phyloP scores from a whole-genome alignment of 2,797 vertebrate species.

The Ptychadena robeensis region DNA sequence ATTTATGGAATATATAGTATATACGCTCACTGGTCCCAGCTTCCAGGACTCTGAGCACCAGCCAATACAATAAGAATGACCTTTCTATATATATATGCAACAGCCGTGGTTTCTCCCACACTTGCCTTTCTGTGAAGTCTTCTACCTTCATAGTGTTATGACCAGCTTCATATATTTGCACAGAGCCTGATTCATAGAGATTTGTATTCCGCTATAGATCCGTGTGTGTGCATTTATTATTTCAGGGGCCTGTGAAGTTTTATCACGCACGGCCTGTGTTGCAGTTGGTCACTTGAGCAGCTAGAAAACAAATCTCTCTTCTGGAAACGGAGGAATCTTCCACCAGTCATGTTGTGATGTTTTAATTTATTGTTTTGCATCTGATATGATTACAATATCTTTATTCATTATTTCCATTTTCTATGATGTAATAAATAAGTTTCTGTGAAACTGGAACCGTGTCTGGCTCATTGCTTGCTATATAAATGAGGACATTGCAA shows the following conservation, averaged over 20 bases:
- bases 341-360: background rate
- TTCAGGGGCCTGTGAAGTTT: background rate
- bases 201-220: background rate
- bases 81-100: background rate
- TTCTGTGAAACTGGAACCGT: conserved; percentile 55
- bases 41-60: background rate
- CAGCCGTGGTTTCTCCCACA: background rate
- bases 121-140: background rate
- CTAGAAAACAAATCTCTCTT: background rate
- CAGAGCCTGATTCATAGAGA: background rate
- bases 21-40: background rate
- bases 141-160: background rate
- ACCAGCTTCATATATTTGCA: background rate
- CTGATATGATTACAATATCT: conserved; percentile 41
- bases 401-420: conserved; percentile 56
- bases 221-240: background rate
- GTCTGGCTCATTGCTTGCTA: background rate
- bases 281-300: background rate
- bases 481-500: no score
- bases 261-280: background rate
- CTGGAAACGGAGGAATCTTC: no score
- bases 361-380: conserved; percentile 44
- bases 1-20: background rate
- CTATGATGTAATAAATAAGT: conserved; percentile 57
- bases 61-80: background rate